Evolutionary conservation across 1,140 invertebrate genomes (phyloP).

Genomic region (Leptinotarsa texana): DNA sequence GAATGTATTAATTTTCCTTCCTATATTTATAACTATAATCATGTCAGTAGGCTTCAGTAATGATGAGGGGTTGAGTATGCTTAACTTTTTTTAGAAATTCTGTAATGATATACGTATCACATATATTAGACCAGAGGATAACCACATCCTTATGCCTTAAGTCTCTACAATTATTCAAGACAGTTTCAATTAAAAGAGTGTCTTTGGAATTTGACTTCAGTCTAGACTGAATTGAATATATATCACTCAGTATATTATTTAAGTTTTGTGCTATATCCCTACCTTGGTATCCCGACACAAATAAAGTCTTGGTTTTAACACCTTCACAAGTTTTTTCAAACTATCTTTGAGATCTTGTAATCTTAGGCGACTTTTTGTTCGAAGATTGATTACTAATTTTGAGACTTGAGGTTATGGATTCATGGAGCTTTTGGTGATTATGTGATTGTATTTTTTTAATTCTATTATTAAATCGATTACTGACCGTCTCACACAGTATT

Average conservation of each 20-base stretch:
- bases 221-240: background rate
- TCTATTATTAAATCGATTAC: too few relatives aligned
- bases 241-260: background rate
- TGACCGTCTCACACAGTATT: too few relatives aligned
- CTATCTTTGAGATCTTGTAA: slow-evolving; percentile 12
- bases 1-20: slow-evolving; percentile 2
- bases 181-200: background rate
- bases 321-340: background rate
- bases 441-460: too few relatives aligned
- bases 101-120: background rate
- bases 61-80: background rate
- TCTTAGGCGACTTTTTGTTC: background rate
- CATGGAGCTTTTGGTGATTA: too few relatives aligned
- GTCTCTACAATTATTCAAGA: background rate
- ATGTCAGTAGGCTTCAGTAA: background rate
- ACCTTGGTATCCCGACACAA: slow-evolving; percentile 9
- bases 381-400: background rate
- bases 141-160: background rate
- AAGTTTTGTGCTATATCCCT: background rate
- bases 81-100: background rate
- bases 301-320: slow-evolving; percentile 4
- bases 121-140: background rate
- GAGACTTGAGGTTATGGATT: too few relatives aligned
- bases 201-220: background rate
- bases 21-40: background rate